A percentile compares a stretch with the other conserved stretches of the same genome.
phyloP scores from a whole-genome alignment of 2,113 vertebrate species.

The Ammodytes marinus region DNA sequence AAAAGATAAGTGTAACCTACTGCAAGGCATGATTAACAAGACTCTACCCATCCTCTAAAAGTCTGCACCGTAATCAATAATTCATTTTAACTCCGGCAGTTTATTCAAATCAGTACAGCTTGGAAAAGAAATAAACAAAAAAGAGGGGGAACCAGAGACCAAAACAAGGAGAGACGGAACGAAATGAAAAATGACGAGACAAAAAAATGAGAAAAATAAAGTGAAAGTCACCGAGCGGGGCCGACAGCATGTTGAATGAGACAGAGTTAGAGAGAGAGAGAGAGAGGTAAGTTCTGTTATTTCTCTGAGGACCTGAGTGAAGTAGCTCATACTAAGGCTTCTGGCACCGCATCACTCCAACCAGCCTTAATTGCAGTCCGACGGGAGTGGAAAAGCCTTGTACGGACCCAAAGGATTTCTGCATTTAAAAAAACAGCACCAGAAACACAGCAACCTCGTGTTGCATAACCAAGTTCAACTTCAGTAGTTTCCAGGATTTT shows the following conservation, averaged over 20 bases:
- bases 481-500: constrained; percentile 54
- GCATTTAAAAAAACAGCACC: constrained; percentile 65
- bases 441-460: constrained; percentile 52
- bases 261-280: constrained; percentile 45
- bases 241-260: constrained; percentile 34
- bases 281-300: constrained; percentile 79
- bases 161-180: constrained; percentile 6
- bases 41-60: constrained; percentile 63
- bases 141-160: constrained; percentile 1
- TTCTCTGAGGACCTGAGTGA: constrained; percentile 77
- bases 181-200: constrained; percentile 28
- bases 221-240: constrained; percentile 25
- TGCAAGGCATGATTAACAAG: constrained; percentile 68
- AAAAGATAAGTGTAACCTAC: constrained; percentile 73
- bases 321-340: constrained; percentile 80
- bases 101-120: constrained; percentile 76
- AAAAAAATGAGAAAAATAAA: constrained; percentile 23
- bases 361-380: constrained; percentile 81
- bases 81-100: constrained; percentile 77
- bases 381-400: constrained; percentile 77
- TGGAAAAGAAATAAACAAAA: constrained; percentile 69
- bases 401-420: constrained; percentile 73
- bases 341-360: constrained; percentile 82
- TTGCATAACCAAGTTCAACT: constrained; percentile 71
- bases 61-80: constrained; percentile 78